These are phyloP conservation scores for Oreortyx pictus DNA, from an alignment of 2,797 vertebrate species.

Conservation along the genomic window DNA sequence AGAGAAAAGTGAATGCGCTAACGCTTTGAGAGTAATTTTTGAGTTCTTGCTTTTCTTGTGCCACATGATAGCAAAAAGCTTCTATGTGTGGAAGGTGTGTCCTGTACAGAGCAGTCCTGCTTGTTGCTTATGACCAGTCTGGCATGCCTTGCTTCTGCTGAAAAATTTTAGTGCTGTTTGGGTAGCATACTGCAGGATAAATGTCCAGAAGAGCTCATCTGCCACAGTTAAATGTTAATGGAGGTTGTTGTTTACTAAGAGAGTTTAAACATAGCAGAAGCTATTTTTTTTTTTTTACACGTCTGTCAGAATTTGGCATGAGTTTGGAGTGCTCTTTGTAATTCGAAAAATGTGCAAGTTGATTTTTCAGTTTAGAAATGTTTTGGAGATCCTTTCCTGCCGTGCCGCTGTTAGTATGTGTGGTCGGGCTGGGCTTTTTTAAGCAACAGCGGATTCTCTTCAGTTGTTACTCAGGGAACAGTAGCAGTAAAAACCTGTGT, in stretches of 20 bases:
- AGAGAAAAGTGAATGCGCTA: not conserved
- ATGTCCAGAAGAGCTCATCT: not conserved
- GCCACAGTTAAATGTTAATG: not conserved
- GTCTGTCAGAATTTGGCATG: not conserved
- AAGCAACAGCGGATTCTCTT: not conserved
- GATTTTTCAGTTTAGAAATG: not conserved
- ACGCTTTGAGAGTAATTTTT: not conserved
- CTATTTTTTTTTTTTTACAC: too few species aligned
- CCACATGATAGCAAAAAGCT: not conserved
- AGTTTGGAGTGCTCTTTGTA: not conserved
- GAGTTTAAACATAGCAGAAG: not conserved
- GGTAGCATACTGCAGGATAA: not conserved
- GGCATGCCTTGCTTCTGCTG: not conserved
- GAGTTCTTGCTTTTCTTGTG: not conserved
- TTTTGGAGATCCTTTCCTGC: not conserved
- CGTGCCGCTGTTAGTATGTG: not conserved
- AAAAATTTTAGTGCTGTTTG: not conserved
- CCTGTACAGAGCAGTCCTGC: fast-evolving
- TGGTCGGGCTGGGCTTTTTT: not conserved
- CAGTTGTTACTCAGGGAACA: not conserved
- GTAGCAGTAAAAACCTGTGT: not conserved
- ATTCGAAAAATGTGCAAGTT: not conserved
- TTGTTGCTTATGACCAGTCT: not conserved
- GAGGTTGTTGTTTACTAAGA: not conserved
- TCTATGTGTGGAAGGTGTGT: not conserved